Percentiles rank a stretch among this genome's conserved stretches.
These are phyloP conservation scores for Callinectes sapidus DNA, from an alignment of 2,888 invertebrate species.

Conservation along the genomic window DNA sequence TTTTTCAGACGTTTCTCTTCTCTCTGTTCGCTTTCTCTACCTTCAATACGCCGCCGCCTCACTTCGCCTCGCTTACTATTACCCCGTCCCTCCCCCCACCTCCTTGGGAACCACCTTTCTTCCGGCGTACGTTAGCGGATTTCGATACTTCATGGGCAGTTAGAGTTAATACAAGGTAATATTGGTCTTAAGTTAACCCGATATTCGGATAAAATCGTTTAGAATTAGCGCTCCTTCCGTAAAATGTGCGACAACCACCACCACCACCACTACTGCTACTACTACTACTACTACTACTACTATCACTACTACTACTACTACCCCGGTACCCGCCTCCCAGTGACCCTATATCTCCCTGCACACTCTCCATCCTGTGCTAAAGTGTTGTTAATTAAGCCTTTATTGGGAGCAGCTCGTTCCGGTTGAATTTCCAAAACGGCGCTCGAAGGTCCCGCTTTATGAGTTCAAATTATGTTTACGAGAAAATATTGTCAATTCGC, in stretches of 20 bases:
- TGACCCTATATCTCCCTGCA: not conserved
- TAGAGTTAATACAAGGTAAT: slow-evolving; percentile 27
- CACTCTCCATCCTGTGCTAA: not conserved
- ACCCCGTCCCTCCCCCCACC: not conserved
- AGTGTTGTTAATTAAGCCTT: slow-evolving; percentile 27
- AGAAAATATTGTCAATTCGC: not conserved
- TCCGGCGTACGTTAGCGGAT: not conserved
- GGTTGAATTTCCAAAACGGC: slow-evolving; percentile 11
- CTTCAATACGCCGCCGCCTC: not conserved
- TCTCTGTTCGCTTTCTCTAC: not conserved
- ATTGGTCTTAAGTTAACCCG: slow-evolving; percentile 18
- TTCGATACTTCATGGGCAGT: slow-evolving; percentile 2
- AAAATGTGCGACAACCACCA: not conserved
- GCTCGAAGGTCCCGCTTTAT: not conserved
- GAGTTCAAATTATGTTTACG: not conserved
- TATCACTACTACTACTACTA: not conserved
- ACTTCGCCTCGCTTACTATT: not conserved
- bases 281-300: not conserved
- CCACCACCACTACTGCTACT: not conserved
- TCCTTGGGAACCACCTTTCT: not conserved
- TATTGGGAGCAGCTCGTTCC: slow-evolving; percentile 1
- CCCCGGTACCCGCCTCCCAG: not conserved
- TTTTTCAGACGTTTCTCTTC: not conserved
- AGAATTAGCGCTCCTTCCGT: not conserved
- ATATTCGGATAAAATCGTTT: slow-evolving; percentile 30